Base-by-base conservation (phyloP, 1,140 invertebrate species). In the Holotrichia oblita region DNA sequence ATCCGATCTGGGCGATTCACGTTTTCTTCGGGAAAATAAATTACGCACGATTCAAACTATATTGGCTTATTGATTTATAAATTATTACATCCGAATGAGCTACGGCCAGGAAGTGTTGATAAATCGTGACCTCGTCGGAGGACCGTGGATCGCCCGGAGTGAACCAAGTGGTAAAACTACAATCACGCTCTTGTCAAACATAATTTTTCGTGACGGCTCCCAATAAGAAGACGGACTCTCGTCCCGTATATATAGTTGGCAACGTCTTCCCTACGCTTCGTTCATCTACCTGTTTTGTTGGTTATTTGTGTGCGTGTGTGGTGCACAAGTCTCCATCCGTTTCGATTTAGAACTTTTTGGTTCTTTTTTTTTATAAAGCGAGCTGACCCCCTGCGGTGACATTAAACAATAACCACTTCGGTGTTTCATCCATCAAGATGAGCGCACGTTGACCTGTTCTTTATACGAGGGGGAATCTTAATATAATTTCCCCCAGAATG, bases 341-440 rank as follows among this genome's bases (percentile, higher is more conserved):
- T 64, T 20, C 17, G 61, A 78, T 80, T 78, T 82, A 80, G n/a
- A 20, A 64, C 24, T 64, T 64, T 22, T 64, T 20, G n/a, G n/a
- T 48, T 48, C 7, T 48, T 14, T 48, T 17, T 48, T 17, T 17
- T 48, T 48, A 0, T 69, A 76, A 77, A 73, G 80, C 77, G 76
- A 40, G 75, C 34, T 77, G 80, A 81, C 84, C 82, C 84, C 83
- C 81, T 79, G 79, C 73, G 80, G 80, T 79, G 83, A 82, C 80
- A 85, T 85, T 85, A 85, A 85, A 85, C 84, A 85, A 85, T 85
- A 83, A 84, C 84, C 79, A 83, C 83, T 83, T 80, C 77, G 81
- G 81, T 79, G 79, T 82, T 81, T 82, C 83, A 85, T 85, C 83
- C 83, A 84, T 85, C 84, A 85, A 80, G 48, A 8, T 17, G 44